Evolutionary conservation across 2,797 vertebrate genomes (phyloP), one percentile per base, ranked within the genome.

Genomic region (Buphagus erythrorhynchus): DNA sequence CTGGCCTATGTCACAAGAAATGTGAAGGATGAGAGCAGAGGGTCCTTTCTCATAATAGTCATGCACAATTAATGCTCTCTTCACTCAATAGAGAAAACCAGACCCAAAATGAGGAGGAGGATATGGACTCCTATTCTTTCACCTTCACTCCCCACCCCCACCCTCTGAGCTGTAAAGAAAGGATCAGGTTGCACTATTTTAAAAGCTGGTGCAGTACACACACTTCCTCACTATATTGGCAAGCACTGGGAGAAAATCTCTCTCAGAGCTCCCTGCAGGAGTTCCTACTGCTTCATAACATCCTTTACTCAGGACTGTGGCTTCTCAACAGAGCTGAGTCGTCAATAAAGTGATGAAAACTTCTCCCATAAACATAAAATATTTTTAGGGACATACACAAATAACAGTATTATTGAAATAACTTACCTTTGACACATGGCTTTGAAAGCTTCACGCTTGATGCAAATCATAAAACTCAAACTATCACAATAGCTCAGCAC

Each of bases 161-260:
- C 29, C 24, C 77, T 72, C 10, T 15, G 40, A 93, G 83, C 73
- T 84, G 73, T 66, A 83, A 82, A 94, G 87, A 91, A 90, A 90
- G 89, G 87, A 96, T 95, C 94, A 81, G 35, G 91, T 93, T 90
- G 89, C 95, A 76, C 51, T 90, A 79, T 91, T 95, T 95, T 97
- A 96, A 91, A 93, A 96, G 78, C 85, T 84, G 66, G 63, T 90
- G 91, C 73, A 90, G 73, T 51, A 66, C 0, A 0, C 46, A 86
- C 78, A 36, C 55, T 95, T 93, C 79, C 89, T 88, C 43, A 4
- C 26, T 38, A 13, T 43, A 75, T 1, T 86, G 88, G 73, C 77
- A 69, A 80, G 80, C 45, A n/a, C 52, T 7, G 16, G 82, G 54
- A 95, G 87, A 93, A 89, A 95, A 85, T 26, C 45, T 67, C 69